Evolutionary conservation across 1,140 invertebrate species (phyloP).

Genomic region (Formica selysi): DNA sequence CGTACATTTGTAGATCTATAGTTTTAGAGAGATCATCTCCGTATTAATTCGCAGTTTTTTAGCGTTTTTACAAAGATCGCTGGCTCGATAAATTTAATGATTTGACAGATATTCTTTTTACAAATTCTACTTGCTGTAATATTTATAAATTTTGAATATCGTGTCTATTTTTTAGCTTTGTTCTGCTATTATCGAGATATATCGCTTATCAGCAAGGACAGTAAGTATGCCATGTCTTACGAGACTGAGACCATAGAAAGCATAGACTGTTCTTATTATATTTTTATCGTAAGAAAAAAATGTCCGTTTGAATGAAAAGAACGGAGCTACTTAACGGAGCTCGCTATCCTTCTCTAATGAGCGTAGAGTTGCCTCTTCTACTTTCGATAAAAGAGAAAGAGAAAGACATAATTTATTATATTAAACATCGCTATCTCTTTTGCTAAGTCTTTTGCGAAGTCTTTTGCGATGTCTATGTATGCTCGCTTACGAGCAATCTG

Average conservation of each 20-base stretch:
- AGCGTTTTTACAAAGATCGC: background rate
- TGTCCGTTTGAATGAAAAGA: too few relatives aligned
- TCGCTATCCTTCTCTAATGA: too few relatives aligned
- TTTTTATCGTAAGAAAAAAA: too few relatives aligned
- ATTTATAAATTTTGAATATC: background rate
- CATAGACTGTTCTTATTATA: too few relatives aligned
- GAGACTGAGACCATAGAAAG: background rate
- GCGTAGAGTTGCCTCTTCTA: too few relatives aligned
- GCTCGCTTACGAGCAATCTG: too few relatives aligned
- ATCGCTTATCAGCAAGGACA: background rate
- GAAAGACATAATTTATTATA: too few relatives aligned
- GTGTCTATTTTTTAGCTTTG: background rate
- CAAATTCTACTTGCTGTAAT: background rate
- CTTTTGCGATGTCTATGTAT: too few relatives aligned
- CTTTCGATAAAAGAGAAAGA: too few relatives aligned
- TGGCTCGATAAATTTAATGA: background rate
- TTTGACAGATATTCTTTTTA: background rate
- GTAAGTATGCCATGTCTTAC: constrained; percentile 10
- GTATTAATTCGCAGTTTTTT: background rate
- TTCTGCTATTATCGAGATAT: background rate
- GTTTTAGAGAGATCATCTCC: background rate
- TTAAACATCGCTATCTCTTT: too few relatives aligned
- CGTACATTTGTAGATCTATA: background rate
- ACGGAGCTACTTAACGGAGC: too few relatives aligned
- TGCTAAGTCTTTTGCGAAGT: too few relatives aligned